Base-by-base conservation (phyloP, 2,888 invertebrate species). In the Litoditis marina region DNA sequence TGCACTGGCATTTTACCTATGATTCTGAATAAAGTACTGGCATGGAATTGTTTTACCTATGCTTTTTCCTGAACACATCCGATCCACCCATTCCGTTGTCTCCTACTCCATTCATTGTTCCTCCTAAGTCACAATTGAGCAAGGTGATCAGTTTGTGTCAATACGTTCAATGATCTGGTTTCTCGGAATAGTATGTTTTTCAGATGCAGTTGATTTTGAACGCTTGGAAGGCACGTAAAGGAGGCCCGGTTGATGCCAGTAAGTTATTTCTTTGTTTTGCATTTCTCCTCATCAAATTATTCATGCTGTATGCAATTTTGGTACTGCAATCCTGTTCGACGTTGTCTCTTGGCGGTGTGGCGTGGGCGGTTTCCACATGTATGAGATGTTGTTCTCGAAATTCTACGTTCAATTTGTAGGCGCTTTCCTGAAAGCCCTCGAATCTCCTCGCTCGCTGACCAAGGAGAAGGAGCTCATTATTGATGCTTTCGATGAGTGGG, bases 401-500 rank as follows among this genome's bases (percentile, higher is more conserved):
- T n/a, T n/a, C n/a, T n/a, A n/a, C n/a, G n/a, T 13, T 49, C 49
- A 27, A n/a, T 7, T 2, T 49, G 27, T 27, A 77, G 76, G 65
- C 30, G 69, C 77, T 22, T 77, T 77, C 65, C 63, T 77, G 75
- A 62, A 69, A 31, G 58, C 68, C 3, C 62, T 77, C 56, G 69
- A 70, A 19, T 69, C 67, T 51, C 64, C 65, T 8, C 32, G 55
- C 39, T 58, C 58, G 1, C 42, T 68, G 25, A 8, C 32, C n/a
- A 36, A 59, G 46, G 77, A 78, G 47, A 78, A 78, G 60, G 66
- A 54, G 46, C 53, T 72, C 11, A 76, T 78, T 60, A 66, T 78
- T 49, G 65, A 72, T n/a, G 64, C 66, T 5, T 73, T 77, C 59
- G 77, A 79, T 53, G 78, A 78, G 42, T 78, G 78, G 78, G 71